phyloP scores from a whole-genome alignment of 2,797 vertebrate species.

The Margarornis squamiger region DNA sequence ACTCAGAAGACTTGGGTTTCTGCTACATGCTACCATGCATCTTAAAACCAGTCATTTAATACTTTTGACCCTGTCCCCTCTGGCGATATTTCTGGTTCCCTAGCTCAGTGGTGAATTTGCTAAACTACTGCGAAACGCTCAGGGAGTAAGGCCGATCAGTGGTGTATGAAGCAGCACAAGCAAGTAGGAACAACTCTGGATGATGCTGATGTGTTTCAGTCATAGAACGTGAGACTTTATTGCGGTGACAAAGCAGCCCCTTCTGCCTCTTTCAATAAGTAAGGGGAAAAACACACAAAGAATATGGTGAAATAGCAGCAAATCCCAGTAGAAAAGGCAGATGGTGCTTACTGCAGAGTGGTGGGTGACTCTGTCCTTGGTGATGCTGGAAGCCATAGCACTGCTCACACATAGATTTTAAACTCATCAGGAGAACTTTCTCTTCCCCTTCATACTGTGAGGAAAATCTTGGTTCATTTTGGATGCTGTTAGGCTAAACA shows the following conservation, averaged over 20 bases:
- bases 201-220: neutral
- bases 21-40: neutral
- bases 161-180: neutral
- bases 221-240: fast-evolving
- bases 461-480: neutral
- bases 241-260: neutral
- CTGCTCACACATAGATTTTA: fast-evolving
- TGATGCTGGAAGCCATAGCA: neutral
- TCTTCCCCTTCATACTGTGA: neutral
- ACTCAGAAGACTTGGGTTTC: neutral
- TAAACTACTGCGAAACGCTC: neutral
- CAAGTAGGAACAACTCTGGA: neutral
- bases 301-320: neutral
- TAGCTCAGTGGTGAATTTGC: neutral
- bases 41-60: neutral
- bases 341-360: neutral
- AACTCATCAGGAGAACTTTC: neutral
- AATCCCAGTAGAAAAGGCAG: neutral
- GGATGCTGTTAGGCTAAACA: neutral
- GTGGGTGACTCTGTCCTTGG: neutral
- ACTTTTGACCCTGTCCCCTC: neutral
- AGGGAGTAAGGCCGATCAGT: too few species aligned
- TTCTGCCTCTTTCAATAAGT: neutral
- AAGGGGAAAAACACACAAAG: neutral
- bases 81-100: neutral